Evolutionary conservation across 2,888 invertebrate genomes (phyloP).

Genomic region (Frankliniella fusca): DNA sequence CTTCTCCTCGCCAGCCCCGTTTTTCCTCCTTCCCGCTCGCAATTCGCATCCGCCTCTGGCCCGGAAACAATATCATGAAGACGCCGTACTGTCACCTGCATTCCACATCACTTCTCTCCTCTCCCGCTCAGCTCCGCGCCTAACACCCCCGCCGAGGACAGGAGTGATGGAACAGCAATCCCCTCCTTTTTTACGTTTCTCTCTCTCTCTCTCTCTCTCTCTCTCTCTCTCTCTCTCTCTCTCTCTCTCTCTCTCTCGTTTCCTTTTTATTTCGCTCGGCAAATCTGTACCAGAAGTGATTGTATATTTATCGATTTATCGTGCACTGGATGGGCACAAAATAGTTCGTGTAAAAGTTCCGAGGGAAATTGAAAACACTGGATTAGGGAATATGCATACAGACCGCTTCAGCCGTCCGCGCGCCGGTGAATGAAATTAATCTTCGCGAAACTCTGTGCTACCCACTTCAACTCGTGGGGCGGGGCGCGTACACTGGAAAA

Average conservation of each 20-base stretch:
- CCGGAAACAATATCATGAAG: conserved; percentile 7
- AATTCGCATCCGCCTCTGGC: not conserved
- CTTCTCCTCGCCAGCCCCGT: not conserved
- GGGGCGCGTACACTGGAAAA: too few species aligned
- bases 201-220: too few species aligned
- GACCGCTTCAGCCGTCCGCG: not conserved
- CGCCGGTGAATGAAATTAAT: not conserved
- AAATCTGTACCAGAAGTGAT: too few species aligned
- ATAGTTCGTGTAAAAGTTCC: too few species aligned
- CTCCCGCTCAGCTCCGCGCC: not conserved
- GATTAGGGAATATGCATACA: too few species aligned
- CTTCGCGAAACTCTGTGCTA: not conserved
- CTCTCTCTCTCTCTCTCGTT: too few species aligned
- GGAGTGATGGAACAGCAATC: not conserved
- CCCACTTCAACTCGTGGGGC: not conserved
- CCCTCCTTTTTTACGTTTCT: not conserved
- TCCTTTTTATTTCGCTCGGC: too few species aligned
- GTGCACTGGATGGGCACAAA: too few species aligned
- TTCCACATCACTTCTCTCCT: not conserved
- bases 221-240: too few species aligned
- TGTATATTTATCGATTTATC: not conserved
- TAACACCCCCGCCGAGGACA: not conserved
- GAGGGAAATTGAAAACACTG: too few species aligned
- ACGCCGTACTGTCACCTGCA: not conserved
- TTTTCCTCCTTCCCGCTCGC: not conserved